Evolutionary conservation across 2,797 vertebrate species (phyloP).

Genomic region (Esox lucius): DNA sequence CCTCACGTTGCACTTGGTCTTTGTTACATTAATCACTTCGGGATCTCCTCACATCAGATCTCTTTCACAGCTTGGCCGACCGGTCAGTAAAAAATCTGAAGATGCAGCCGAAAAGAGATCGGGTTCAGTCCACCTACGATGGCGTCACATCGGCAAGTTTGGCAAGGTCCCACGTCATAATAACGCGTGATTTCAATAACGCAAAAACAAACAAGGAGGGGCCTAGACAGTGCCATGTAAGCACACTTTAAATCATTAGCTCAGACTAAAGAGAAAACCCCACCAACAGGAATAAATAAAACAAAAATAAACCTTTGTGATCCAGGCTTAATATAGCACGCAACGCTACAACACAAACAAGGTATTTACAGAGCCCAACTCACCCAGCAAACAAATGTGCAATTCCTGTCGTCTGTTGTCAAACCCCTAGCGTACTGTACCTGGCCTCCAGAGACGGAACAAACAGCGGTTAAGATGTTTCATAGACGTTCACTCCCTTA

Average conservation of each 20-base stretch:
- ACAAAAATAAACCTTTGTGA: slow-evolving; percentile 55
- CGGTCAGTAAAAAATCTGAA: too few species aligned
- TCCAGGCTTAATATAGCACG: slow-evolving; percentile 45
- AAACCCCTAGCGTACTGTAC: slow-evolving; percentile 69
- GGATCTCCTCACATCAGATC: too few species aligned
- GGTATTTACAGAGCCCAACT: slow-evolving; percentile 54
- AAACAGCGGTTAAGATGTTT: slow-evolving; percentile 79
- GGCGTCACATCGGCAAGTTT: too few species aligned
- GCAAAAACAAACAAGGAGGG: too few species aligned
- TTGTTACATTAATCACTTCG: too few species aligned
- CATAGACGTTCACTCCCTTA: slow-evolving; percentile 72
- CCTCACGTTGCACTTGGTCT: too few species aligned
- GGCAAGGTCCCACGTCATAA: neutral
- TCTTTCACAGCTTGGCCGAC: too few species aligned
- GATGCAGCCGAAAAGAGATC: too few species aligned
- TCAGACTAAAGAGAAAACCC: slow-evolving; percentile 60
- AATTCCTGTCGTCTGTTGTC: slow-evolving; percentile 69
- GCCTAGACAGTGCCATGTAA: slow-evolving; percentile 14
- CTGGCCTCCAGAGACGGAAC: slow-evolving; percentile 78
- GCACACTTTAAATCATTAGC: slow-evolving; percentile 54
- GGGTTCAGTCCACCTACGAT: too few species aligned
- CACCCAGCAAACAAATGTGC: slow-evolving; percentile 69
- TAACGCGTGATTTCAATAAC: neutral
- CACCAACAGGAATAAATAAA: slow-evolving; percentile 53
- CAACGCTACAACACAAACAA: slow-evolving; percentile 47